phyloP scores from a whole-genome alignment of 2,888 invertebrate species.

The Hypena proboscidalis region DNA sequence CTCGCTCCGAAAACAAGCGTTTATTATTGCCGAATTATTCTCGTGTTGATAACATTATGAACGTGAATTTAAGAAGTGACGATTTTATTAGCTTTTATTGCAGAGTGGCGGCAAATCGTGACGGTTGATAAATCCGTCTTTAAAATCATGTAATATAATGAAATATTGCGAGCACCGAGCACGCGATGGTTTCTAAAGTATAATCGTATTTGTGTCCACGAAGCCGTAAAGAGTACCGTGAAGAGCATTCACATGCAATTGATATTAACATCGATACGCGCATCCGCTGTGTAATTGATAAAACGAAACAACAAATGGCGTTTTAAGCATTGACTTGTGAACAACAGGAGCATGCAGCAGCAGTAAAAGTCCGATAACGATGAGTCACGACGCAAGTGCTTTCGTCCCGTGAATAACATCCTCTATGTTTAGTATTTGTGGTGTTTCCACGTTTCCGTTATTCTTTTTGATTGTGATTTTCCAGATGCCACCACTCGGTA shows the following conservation, averaged over 20 bases:
- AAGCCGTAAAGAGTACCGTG: slow-evolving; percentile 22
- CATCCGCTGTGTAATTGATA: slow-evolving; percentile 72
- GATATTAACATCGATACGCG: slow-evolving; percentile 56
- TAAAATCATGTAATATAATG: slow-evolving; percentile 26
- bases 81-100: slow-evolving; percentile 40
- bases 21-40: slow-evolving; percentile 51
- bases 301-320: slow-evolving; percentile 61
- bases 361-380: slow-evolving; percentile 72
- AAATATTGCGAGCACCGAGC: slow-evolving; percentile 17
- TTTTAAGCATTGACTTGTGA: slow-evolving; percentile 51
- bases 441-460: slow-evolving; percentile 57
- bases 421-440: slow-evolving; percentile 62
- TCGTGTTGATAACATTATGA: slow-evolving; percentile 39
- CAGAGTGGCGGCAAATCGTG: slow-evolving; percentile 48
- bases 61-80: slow-evolving; percentile 46
- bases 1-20: slow-evolving; percentile 45
- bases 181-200: slow-evolving; percentile 12
- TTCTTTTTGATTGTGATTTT: slow-evolving; percentile 67
- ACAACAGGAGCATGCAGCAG: slow-evolving; percentile 56
- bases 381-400: slow-evolving; percentile 66
- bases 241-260: slow-evolving; percentile 47
- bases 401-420: slow-evolving; percentile 70
- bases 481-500: slow-evolving; percentile 62
- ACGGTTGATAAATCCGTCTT: slow-evolving; percentile 28
- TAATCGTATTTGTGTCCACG: slow-evolving; percentile 18